A percentile compares a stretch with the other conserved stretches of the same genome.
Conservation (phyloP, 2,888 invertebrate genomes). For the Boloria euphrosyne region DNA sequence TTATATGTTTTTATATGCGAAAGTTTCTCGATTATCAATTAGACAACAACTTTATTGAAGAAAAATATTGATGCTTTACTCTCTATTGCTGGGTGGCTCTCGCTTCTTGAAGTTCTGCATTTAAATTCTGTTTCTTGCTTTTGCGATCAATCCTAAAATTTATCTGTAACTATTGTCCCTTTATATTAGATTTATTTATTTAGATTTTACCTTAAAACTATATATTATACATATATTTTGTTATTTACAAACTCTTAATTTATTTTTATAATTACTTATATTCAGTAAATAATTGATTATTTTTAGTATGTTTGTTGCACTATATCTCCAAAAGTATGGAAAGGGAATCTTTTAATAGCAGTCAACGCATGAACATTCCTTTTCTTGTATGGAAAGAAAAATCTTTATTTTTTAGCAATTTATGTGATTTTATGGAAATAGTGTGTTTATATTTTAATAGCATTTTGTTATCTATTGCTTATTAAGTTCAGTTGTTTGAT, state of each 20-base stretch:
- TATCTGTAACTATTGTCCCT: too few species aligned
- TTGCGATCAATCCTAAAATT: neutral
- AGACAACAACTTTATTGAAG: too few species aligned
- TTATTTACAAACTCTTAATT: too few species aligned
- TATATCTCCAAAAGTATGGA: conserved; percentile 24
- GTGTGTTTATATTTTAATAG: conserved; percentile 43
- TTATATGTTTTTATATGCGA: too few species aligned
- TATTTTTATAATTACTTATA: neutral
- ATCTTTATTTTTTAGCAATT: conserved; percentile 44
- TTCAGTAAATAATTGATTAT: neutral
- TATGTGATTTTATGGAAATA: conserved; percentile 15
- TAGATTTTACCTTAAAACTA: too few species aligned
- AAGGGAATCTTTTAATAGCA: conserved; percentile 23
- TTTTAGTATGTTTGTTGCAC: neutral
- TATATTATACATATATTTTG: too few species aligned
- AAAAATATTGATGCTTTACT: neutral
- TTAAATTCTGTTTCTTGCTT: conserved; percentile 31
- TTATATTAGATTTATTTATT: too few species aligned
- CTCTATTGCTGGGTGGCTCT: conserved; percentile 15
- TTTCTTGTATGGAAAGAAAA: conserved; percentile 38
- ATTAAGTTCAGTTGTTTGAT: conserved; percentile 52
- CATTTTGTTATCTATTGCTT: conserved; percentile 65
- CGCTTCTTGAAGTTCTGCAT: conserved; percentile 43
- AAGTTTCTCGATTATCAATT: too few species aligned
- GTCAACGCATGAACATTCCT: conserved; percentile 48